Conservation (phyloP, 1,140 invertebrate genomes). For the Orius insidiosus region DNA sequence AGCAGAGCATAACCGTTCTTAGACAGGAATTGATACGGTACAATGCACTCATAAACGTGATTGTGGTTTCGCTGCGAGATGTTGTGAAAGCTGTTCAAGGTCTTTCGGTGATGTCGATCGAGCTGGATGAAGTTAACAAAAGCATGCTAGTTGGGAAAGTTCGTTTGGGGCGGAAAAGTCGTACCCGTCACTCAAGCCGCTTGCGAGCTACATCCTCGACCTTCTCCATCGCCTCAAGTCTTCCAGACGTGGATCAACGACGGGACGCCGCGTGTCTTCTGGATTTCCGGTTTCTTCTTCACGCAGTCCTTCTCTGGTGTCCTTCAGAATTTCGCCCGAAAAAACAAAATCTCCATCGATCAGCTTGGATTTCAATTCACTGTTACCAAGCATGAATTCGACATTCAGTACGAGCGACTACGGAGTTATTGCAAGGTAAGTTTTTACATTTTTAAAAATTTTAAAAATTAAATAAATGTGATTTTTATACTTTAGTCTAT, state of each 20-base stretch:
- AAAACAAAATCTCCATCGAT: slow-evolving; percentile 69
- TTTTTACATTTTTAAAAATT: slow-evolving; percentile 2
- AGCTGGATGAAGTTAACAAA: slow-evolving; percentile 58
- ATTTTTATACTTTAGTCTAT: no score
- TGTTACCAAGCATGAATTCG: slow-evolving; percentile 42
- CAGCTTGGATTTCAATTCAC: slow-evolving; percentile 67
- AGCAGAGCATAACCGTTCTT: slow-evolving; percentile 82
- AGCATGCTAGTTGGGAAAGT: slow-evolving; percentile 63
- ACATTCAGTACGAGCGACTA: slow-evolving; percentile 26
- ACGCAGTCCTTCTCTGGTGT: slow-evolving; percentile 91
- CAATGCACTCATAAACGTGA: slow-evolving; percentile 50
- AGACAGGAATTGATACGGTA: slow-evolving; percentile 65
- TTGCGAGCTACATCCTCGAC: slow-evolving; percentile 79
- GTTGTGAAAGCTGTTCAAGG: slow-evolving; percentile 72
- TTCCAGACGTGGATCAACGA: slow-evolving; percentile 75
- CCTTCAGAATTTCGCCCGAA: slow-evolving; percentile 77
- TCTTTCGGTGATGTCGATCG: slow-evolving; percentile 71
- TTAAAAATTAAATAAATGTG: neutral
- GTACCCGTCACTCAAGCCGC: slow-evolving; percentile 81
- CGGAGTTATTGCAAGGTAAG: slow-evolving; percentile 48
- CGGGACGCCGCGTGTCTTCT: slow-evolving; percentile 67
- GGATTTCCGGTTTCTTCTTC: slow-evolving; percentile 91
- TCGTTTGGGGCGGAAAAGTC: slow-evolving; percentile 64
- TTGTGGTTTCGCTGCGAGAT: slow-evolving; percentile 50
- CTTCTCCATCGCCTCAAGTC: slow-evolving; percentile 47